These are phyloP conservation scores for Plusia festucae DNA, from an alignment of 2,888 invertebrate genomes.

Conservation along the genomic window DNA sequence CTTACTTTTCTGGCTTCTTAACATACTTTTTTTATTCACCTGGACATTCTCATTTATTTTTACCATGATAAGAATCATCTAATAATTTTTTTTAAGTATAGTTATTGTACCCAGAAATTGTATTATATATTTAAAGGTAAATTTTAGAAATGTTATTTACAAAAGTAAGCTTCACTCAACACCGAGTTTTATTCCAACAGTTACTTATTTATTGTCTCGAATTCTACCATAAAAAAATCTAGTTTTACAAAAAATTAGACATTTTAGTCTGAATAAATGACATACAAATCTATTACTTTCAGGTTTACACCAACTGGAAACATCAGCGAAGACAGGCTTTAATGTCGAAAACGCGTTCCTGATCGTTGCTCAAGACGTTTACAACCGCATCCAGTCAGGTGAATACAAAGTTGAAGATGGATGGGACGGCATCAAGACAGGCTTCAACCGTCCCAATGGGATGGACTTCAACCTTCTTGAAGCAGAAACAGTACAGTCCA, in stretches of 20 bases:
- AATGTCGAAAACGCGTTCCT: constrained; percentile 98
- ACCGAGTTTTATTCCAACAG: not conserved
- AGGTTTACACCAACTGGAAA: constrained; percentile 96
- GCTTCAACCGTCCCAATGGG: constrained; percentile 94
- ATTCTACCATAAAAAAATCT: too few relatives aligned
- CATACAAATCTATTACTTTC: constrained; percentile 9
- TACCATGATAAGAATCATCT: too few relatives aligned
- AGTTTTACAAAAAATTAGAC: too few relatives aligned
- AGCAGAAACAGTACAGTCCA: constrained; percentile 96
- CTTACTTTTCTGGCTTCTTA: too few relatives aligned
- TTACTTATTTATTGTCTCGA: too few relatives aligned
- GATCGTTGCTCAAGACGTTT: constrained; percentile 96
- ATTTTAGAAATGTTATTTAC: not conserved
- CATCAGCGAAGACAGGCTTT: constrained; percentile 97
- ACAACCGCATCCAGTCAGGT: constrained; percentile 96
- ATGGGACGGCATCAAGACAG: constrained; percentile 99
- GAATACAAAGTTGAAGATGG: constrained; percentile 98
- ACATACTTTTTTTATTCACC: too few relatives aligned
- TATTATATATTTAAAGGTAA: not conserved
- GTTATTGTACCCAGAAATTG: too few relatives aligned
- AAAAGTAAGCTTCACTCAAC: not conserved
- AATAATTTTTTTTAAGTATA: too few relatives aligned
- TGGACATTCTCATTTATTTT: too few relatives aligned
- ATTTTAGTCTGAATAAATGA: not conserved
- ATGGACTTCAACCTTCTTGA: constrained; percentile 96